A percentile compares a stretch with the other conserved stretches of the same genome.
Evolutionary conservation across 2,797 vertebrate species (phyloP).

Genomic region (Choloepus didactylus): DNA sequence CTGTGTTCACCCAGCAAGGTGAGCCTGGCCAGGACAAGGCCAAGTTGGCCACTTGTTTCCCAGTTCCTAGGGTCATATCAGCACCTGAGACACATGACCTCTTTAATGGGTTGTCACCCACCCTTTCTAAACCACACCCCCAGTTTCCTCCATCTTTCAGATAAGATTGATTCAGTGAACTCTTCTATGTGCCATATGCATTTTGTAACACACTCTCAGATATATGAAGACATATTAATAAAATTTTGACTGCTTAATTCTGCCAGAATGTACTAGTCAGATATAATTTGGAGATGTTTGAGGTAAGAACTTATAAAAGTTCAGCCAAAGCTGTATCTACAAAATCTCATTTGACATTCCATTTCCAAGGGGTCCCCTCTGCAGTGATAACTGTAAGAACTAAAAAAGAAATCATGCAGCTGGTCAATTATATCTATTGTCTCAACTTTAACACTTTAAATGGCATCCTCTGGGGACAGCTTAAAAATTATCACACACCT

Average conservation of each 20-base stretch:
- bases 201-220: slow-evolving; percentile 9
- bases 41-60: not conserved
- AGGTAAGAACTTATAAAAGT: slow-evolving; percentile 12
- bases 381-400: not conserved
- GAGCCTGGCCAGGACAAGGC: not conserved
- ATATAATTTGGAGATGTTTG: not conserved
- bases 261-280: not conserved
- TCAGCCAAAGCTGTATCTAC: not conserved
- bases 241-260: slow-evolving; percentile 19
- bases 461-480: not conserved
- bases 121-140: not conserved
- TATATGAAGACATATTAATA: not conserved
- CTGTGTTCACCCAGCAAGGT: not conserved
- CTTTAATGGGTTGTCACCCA: not conserved
- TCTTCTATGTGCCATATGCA: not conserved
- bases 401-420: not conserved
- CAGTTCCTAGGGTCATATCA: no score
- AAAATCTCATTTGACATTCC: slow-evolving; percentile 32
- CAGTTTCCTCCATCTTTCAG: not conserved
- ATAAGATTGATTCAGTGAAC: not conserved
- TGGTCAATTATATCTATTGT: not conserved
- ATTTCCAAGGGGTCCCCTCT: not conserved
- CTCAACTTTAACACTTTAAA: not conserved
- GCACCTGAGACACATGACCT: not conserved
- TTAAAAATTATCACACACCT: not conserved